Conservation (phyloP, 2,888 invertebrate genomes). For the Deilephila elpenor region DNA sequence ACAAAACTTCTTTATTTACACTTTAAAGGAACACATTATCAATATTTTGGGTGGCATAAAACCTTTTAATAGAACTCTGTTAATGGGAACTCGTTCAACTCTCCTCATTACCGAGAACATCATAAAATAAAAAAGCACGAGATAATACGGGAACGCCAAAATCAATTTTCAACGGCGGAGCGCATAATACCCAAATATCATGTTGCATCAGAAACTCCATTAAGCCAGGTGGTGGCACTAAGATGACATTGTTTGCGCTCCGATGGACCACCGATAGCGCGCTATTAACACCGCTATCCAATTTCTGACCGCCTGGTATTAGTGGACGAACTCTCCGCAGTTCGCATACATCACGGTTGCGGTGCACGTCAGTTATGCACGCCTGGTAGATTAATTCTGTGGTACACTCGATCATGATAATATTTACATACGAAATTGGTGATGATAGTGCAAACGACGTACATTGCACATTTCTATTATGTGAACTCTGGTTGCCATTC, state of each 20-base stretch:
- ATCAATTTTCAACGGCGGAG: conserved; percentile 1
- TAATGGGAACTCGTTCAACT: neutral
- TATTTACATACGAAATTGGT: too few relatives aligned
- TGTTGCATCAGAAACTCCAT: conserved; percentile 53
- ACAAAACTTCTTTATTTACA: too few relatives aligned
- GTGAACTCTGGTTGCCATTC: too few relatives aligned
- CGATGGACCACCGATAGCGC: conserved; percentile 51
- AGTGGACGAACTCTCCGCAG: conserved; percentile 10
- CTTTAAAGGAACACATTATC: too few relatives aligned
- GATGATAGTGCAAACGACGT: too few relatives aligned
- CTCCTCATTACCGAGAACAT: neutral
- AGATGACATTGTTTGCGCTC: conserved; percentile 56
- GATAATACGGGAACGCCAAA: neutral
- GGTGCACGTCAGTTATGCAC: neutral
- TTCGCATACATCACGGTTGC: conserved; percentile 1
- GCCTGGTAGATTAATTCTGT: neutral
- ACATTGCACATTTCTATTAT: too few relatives aligned
- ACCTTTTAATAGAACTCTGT: neutral
- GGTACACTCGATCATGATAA: neutral
- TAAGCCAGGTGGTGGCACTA: conserved; percentile 42
- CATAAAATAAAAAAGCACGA: neutral
- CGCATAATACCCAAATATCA: conserved; percentile 13
- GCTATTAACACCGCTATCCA: conserved; percentile 27
- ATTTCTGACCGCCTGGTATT: conserved; percentile 30
- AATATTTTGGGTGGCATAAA: neutral